Base-by-base conservation (phyloP, 2,888 invertebrate genomes). In the Sympetrum striolatum region DNA sequence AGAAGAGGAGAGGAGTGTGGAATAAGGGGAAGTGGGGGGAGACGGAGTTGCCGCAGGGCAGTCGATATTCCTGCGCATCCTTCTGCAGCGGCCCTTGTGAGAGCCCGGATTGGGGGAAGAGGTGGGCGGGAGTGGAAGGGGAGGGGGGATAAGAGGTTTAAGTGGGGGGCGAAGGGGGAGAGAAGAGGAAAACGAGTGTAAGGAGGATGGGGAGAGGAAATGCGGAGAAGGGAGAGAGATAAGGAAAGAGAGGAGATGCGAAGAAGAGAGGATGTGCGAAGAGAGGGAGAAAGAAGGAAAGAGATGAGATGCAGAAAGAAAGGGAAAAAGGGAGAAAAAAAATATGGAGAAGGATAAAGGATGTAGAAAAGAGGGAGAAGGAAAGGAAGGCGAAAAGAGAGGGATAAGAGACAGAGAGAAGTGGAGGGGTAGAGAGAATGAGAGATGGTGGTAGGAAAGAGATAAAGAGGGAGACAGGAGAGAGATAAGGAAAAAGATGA, bases 21-120 rank as follows among this genome's bases (percentile, higher is more conserved):
- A n/a, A n/a, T n/a, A n/a, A n/a, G n/a, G n/a, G n/a, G n/a, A n/a
- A n/a, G n/a, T n/a, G 86, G 37, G 39, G 86, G 86, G 86, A 64
- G 60, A 31, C 22, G 64, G 14, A 37, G 58, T 37, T 86, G 86
- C 86, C 86, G 86, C 86, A 86, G 86, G 86, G 86, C 86, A 86
- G 86, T 86, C 86, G 60, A 86, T 86, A 86, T 86, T 86, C 60
- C 86, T 86, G 86, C 86, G 86, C 86, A 86, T 86, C 86, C 82
- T 86, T 86, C 86, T 86, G 86, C 86, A 86, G 86, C 86, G 86
- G 15, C 60, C 31, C 37, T 64, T 86, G n/a, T n/a, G 35, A 35
- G 22, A 1, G 37, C 6, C 35, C 18, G 37, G 60, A 12, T 31
- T 18, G 35, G 4, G 86, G 35, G 86, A 1, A 37, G 37, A 37